Percentiles rank a stretch among this genome's conserved stretches.
Evolutionary conservation across 2,113 vertebrate species (phyloP).

Genomic region (Nematolebias whitei): DNA sequence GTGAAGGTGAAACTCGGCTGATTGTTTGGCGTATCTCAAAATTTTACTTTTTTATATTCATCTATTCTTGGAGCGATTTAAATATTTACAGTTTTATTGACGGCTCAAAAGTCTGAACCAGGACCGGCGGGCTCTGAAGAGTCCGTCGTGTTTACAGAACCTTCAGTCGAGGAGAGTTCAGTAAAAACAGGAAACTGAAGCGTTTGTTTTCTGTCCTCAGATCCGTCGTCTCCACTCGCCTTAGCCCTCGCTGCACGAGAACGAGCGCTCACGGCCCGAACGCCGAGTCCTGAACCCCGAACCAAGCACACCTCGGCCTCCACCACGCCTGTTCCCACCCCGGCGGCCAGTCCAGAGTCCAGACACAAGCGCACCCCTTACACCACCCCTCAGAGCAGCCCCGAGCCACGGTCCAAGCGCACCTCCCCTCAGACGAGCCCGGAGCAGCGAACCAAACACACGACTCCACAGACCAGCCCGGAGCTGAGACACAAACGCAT

Average conservation of each 20-base stretch:
- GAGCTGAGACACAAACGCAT: conserved; percentile 71
- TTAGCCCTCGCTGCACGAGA: conserved; percentile 96
- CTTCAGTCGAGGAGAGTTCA: too few relatives aligned
- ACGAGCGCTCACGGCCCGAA: conserved; percentile 91
- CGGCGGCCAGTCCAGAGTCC: conserved; percentile 87
- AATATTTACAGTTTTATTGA: too few relatives aligned
- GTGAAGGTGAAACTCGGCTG: too few relatives aligned
- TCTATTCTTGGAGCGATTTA: too few relatives aligned
- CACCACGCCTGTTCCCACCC: conserved; percentile 64
- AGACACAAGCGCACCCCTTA: conserved; percentile 80
- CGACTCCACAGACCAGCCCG: conserved; percentile 87
- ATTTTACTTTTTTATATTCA: too few relatives aligned
- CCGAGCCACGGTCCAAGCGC: conserved; percentile 81
- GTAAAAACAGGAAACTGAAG: too few relatives aligned
- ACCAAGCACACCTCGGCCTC: conserved; percentile 63
- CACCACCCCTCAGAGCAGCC: conserved; percentile 86
- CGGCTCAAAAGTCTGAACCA: too few relatives aligned
- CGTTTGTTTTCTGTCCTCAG: conserved; percentile 48
- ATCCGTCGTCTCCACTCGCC: conserved; percentile 94
- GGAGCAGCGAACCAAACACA: conserved; percentile 80
- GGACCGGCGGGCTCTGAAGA: too few relatives aligned
- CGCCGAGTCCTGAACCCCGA: conserved; percentile 83
- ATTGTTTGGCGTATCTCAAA: too few relatives aligned
- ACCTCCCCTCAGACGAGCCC: conserved; percentile 84
- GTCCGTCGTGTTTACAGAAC: too few relatives aligned